These are phyloP conservation scores for Orchestia grillus DNA, from an alignment of 1,140 invertebrate genomes.

Conservation along the genomic window DNA sequence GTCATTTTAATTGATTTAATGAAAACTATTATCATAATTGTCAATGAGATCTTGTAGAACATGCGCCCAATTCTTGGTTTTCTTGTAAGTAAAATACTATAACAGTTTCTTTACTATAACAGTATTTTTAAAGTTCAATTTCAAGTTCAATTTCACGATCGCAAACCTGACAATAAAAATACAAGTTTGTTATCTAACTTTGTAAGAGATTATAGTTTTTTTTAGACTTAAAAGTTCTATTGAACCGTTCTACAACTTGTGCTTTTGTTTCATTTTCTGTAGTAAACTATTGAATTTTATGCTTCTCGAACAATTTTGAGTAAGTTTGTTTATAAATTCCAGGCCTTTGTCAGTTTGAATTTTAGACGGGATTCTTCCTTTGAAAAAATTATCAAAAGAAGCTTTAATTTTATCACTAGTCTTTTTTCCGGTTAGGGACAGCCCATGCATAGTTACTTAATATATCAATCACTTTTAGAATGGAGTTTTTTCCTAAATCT, in stretches of 20 bases:
- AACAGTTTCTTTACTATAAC: too few relatives aligned
- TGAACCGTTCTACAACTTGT: slow-evolving; percentile 69
- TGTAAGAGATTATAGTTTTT: too few relatives aligned
- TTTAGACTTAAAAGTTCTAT: slow-evolving; percentile 69
- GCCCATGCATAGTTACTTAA: background rate
- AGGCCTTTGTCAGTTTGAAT: background rate
- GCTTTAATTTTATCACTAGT: background rate
- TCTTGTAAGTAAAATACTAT: slow-evolving; percentile 68
- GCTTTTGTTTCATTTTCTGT: slow-evolving; percentile 69
- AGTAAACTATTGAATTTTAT: slow-evolving; percentile 62
- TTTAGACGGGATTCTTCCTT: background rate
- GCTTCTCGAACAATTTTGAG: slow-evolving; percentile 59
- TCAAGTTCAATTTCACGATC: too few relatives aligned
- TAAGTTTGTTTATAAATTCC: slow-evolving; percentile 69
- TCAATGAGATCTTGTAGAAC: slow-evolving; percentile 67
- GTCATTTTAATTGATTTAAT: slow-evolving; percentile 67
- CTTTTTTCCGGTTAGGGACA: background rate
- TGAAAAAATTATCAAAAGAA: background rate
- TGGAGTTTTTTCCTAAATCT: background rate
- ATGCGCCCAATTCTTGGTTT: slow-evolving; percentile 67
- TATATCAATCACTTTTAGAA: background rate
- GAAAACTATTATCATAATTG: slow-evolving; percentile 68
- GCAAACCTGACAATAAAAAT: too few relatives aligned
- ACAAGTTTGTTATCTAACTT: too few relatives aligned
- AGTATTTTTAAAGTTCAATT: too few relatives aligned